Base-by-base conservation (phyloP, 64 coral and sea anemone species). In the Montipora foliosa region DNA sequence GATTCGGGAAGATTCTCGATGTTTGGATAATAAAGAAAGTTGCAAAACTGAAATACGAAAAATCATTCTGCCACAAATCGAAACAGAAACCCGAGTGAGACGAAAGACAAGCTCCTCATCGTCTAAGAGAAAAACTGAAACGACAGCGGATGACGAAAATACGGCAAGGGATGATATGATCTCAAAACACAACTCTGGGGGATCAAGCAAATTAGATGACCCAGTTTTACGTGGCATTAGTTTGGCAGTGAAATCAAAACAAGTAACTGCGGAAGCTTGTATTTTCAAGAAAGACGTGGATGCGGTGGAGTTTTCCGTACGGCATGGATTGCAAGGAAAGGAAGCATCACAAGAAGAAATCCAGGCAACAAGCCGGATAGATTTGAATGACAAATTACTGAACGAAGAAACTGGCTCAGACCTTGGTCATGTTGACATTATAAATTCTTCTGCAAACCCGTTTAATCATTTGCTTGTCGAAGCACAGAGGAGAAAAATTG, bases 1-100 rank as follows among this genome's bases (percentile, higher is more conserved):
- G 3, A 92, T 92, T 92, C 80, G 85, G 11, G 90, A 92, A 5
- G 81, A 85, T 15, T 74, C 76, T 24, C 47, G 21, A 5, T 52
- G 57, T 24, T 88, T 89, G 13, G 25, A 81, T 3, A 71, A 77
- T 53, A 4, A 46, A 71, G 66, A 50, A 44, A 24, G 16, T 6
- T 44, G 64, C 19, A 7, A 7, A 21, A 50, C 7, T 24, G 82
- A 86, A 70, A 86, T 71, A 16, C 44, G 66, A 3, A 71, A 86
- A 71, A 8, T 86, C 22, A 14, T 49, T 12, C 66, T 86, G n/a
- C 82, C 82, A 5, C 67, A 47, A 6, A 72, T 86, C 44, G 82
- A 71, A 20, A 51, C 16, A 20, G 47, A 22, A 9, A 45, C n/a
- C 5, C 19, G 8, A 22, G 47, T 16, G 67, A 83, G 37, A 47